Evolutionary conservation across 1,140 invertebrate species (phyloP).

Genomic region (Ceratina australensis): DNA sequence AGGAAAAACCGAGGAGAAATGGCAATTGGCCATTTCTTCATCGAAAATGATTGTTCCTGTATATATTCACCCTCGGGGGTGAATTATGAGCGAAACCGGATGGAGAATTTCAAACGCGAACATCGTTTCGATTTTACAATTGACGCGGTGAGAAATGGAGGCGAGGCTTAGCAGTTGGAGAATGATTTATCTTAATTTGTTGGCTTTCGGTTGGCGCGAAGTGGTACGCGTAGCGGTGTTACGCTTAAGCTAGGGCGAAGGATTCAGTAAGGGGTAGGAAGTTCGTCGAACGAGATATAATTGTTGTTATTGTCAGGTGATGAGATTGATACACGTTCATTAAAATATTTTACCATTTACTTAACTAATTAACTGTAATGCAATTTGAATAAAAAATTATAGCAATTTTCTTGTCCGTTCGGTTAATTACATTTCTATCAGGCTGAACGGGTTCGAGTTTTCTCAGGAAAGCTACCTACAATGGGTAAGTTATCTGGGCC

Average conservation of each 20-base stretch:
- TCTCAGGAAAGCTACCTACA: conserved; percentile 34
- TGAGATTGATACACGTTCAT: no score
- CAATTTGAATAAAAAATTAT: not conserved
- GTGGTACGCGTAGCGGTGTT: not conserved
- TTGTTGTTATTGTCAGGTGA: not conserved
- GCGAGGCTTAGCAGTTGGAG: not conserved
- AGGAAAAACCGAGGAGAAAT: conserved; percentile 21
- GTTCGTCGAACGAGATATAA: not conserved
- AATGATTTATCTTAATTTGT: conserved; percentile 18
- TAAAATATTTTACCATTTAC: no score
- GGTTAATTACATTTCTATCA: conserved; percentile 43
- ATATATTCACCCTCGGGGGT: conserved; percentile 12
- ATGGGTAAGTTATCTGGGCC: conserved; percentile 33
- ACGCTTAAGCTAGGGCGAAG: not conserved
- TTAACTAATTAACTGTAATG: no score
- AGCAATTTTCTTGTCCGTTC: conserved; percentile 6
- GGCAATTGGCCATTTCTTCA: not conserved
- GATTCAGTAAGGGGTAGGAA: not conserved
- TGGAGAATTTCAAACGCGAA: not conserved
- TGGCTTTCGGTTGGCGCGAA: not conserved
- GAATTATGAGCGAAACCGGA: conserved; percentile 3
- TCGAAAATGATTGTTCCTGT: conserved; percentile 43
- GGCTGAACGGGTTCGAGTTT: not conserved
- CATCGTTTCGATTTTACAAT: not conserved
- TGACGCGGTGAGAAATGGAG: not conserved